Base-by-base conservation (phyloP, 2,888 invertebrate genomes). In the Gastrophysa polygoni region DNA sequence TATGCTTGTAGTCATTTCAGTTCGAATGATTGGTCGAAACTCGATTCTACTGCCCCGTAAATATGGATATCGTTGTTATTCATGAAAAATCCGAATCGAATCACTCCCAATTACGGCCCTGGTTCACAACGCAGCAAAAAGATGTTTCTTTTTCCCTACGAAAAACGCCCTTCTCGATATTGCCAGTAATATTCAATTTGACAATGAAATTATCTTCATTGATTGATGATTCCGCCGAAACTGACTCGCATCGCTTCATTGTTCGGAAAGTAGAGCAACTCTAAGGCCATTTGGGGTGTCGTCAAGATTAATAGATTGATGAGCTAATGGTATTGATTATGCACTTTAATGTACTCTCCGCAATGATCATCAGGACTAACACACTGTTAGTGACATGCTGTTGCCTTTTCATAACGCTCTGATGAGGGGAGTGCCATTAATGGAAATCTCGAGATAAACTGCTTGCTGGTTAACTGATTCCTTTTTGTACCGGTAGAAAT, bases 141-240 rank as follows among this genome's bases (percentile, higher is more conserved):
- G 75, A 73, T 76, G 75, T 70, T 75, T 73, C 73, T 73, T 68
- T 67, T 74, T 72, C 64, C 68, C 70, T 71, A 72, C 72, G 71
- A 72, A 75, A 73, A 73, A 74, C 71, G 67, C 68, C 69, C 70
- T 66, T 68, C 69, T 56, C 69, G 73, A 75, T 74, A 64, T 60
- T 57, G 56, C 68, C 70, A 72, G 67, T 71, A 75, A 77, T 76
- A 78, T 75, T 75, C 76, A 76, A 76, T 77, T 76, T 74, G 71
- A 68, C 73, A 76, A 76, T 75, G 74, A 74, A 78, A 77, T 78
- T 77, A 77, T 73, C 73, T 74, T 64, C 72, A 75, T 76, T 78
- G 78, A 78, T 78, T 77, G 78, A 78, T 78, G 77, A 72, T 68
- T 70, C 68, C 28, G 63, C 62, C 67, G 64, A 67, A 71, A 67